phyloP scores from a whole-genome alignment of 2,797 vertebrate species.

The Paguma larvata region DNA sequence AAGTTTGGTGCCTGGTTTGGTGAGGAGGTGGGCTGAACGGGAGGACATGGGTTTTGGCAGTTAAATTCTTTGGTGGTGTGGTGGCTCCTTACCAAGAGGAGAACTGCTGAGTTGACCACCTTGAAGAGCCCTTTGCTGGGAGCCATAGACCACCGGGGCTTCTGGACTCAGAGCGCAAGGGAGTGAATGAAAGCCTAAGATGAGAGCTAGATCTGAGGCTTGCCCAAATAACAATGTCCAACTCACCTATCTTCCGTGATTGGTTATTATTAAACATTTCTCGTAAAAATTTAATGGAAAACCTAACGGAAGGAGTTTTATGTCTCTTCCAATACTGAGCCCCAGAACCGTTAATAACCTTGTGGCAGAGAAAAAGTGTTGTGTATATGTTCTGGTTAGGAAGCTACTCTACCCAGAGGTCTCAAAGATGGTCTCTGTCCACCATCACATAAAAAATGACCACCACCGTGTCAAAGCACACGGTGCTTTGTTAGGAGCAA shows the following conservation, averaged over 20 bases:
- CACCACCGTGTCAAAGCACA: neutral
- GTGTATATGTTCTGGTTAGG: neutral
- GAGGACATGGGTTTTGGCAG: neutral
- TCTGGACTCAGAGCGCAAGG: neutral
- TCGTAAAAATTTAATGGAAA: neutral
- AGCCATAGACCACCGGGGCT: neutral
- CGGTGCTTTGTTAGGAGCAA: no score
- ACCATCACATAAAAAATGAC: neutral
- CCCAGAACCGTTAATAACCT: neutral
- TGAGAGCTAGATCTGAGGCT: neutral
- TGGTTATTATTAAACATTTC: neutral
- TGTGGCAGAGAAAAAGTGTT: fast-evolving
- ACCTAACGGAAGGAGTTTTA: neutral
- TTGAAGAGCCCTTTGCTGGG: fast-evolving
- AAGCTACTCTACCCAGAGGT: neutral
- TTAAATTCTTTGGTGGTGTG: fast-evolving
- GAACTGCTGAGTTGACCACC: neutral
- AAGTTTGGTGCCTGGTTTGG: neutral
- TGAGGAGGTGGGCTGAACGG: neutral
- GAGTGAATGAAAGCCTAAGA: neutral
- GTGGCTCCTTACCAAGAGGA: neutral
- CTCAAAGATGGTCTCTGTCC: neutral
- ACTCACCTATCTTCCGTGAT: neutral
- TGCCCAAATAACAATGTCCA: neutral
- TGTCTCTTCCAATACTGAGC: neutral